Base-by-base conservation (phyloP, 2,113 vertebrate genomes). In the Xenus cinereus region DNA sequence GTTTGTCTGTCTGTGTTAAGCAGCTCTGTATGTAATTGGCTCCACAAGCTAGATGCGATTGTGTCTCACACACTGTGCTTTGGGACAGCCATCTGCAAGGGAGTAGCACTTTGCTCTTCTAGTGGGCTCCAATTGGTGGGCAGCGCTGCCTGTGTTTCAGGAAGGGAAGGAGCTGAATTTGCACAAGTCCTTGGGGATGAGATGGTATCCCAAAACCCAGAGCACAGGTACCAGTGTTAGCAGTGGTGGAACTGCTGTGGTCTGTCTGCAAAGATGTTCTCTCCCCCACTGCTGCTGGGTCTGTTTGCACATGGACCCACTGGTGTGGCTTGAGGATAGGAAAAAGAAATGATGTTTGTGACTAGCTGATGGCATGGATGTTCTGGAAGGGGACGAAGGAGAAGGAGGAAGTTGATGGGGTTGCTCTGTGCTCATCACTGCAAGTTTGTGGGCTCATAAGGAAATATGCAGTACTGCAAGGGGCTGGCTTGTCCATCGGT, bases 41-140 rank as follows among this genome's bases (percentile, higher is more conserved):
- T 77, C 51, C 6, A 7, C 10, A 30, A 48, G 19, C 19, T 32
- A 60, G 41, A 26, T 45, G 27, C 0, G 1, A 50, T 50, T 74
- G 60, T n/a, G 32, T 43, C 35, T 63, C 0, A 4, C 45, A 8
- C 12, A 3, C 51, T 72, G 71, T 57, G 24, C 43, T 81, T 41
- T 60, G 45, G 63, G 63, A 32, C 50, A 64, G 19, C 37, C 10
- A 5, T 39, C 35, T 48, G 16, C 45, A 24, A 48, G 30, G 57
- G 19, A 35, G 30, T 23, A 41, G 32, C 1, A 2, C 33, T 59
- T 62, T 50, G 35, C 53, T 62, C 7, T 54, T 48, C 53, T 39
- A 4, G 23, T 0, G 0, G 23, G 14, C 27, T 30, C 68, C 43
- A 6, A 37, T 28, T 4, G 6, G 12, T 41, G 21, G 27, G 48